Base-by-base conservation (phyloP, 2,797 vertebrate genomes). In the Peromyscus eremicus region DNA sequence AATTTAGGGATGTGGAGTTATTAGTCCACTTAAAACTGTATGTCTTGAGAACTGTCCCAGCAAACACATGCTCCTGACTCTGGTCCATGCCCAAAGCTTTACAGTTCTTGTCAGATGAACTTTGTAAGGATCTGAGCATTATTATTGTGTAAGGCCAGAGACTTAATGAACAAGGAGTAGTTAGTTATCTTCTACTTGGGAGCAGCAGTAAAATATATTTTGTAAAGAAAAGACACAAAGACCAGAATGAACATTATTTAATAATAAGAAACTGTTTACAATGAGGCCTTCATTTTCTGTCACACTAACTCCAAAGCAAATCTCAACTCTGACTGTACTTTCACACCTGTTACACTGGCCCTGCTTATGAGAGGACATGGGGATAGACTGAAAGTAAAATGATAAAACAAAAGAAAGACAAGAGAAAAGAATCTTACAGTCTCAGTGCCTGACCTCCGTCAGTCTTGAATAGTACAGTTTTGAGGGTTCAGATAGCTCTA, bases 171-270 rank as follows among this genome's bases (percentile, higher is more conserved):
- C 55, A 60, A 62, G 10, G 21, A 60, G 5, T 7, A 57, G 88
- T 91, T 7, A 66, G 91, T 91, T 73, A 91, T 91, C 37, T 66
- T 79, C 17, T 43, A 11, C 68, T 96, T 71, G 46, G 57, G 64
- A 87, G 4, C 46, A 49, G 96, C 97, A 90, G 25, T 91, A 94
- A 84, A 87, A 7, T 75, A 10, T 55, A 40, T 6, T 75, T 95
- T 85, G n/a, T 77, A 95, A 97, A 92, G 46, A 34, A 91, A 89
- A 95, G 43, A 89, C 46, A 12, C 32, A n/a, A 80, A 90, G n/a
- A 27, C 40, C 29, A 75, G 37, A 84, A 68, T 91, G 83, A 95
- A 77, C 11, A 66, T 55, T 92, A 40, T 94, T 95, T 94, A 95
- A 76, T 87, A 94, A 64, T 40, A 75, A 87, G 68, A 46, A 91